A percentile compares a stretch with the other conserved stretches of the same genome.
phyloP scores from a whole-genome alignment of 2,113 vertebrate species.

The Apteryx owenii region DNA sequence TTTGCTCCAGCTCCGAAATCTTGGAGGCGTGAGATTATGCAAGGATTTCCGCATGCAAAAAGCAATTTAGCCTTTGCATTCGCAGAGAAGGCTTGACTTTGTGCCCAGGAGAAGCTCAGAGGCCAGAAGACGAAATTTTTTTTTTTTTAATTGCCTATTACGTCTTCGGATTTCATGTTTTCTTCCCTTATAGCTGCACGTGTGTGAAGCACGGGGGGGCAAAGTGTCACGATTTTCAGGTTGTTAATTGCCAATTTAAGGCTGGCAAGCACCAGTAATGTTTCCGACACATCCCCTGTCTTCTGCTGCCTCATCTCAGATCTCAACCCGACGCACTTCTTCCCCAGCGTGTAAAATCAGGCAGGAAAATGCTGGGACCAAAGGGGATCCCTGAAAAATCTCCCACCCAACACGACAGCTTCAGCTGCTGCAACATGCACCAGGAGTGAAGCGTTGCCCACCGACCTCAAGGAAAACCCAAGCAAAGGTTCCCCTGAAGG shows the following conservation, averaged over 20 bases:
- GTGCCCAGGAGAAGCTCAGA: fast-evolving
- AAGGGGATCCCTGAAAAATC: background rate
- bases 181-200: background rate
- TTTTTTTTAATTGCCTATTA: background rate
- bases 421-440: background rate
- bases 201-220: no score
- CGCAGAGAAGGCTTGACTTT: background rate
- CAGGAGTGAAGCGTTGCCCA: no score
- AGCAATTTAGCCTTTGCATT: background rate
- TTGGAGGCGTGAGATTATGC: fast-evolving
- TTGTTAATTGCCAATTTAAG: background rate
- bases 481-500: background rate
- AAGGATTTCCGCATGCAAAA: background rate
- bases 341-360: fast-evolving
- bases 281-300: fast-evolving
- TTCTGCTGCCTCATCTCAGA: background rate
- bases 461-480: background rate
- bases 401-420: background rate
- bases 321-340: background rate
- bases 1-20: fast-evolving
- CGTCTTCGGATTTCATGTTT: background rate
- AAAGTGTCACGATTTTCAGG: fast-evolving
- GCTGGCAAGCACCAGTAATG: fast-evolving
- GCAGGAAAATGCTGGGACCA: background rate
- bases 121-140: background rate